phyloP scores from a whole-genome alignment of 2,888 invertebrate species.

The Sesamia inferens region DNA sequence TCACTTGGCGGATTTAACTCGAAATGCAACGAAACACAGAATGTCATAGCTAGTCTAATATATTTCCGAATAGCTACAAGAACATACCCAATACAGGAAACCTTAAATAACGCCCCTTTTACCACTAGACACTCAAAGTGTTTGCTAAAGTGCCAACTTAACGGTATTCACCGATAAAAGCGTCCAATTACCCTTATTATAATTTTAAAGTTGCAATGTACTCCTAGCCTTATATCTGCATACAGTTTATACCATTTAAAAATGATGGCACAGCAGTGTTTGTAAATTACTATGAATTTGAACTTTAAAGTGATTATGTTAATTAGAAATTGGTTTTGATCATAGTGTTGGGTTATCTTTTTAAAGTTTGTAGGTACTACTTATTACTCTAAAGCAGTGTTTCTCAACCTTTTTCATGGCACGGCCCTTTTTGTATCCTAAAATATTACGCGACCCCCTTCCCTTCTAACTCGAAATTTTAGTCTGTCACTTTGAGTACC shows the following conservation, averaged over 20 bases:
- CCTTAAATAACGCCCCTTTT: not conserved
- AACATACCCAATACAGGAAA: not conserved
- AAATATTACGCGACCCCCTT: no score
- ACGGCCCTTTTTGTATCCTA: no score
- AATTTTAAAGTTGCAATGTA: slow-evolving; percentile 10
- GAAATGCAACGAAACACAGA: not conserved
- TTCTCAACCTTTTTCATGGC: no score
- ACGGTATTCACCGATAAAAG: slow-evolving; percentile 16
- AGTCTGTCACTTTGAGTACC: no score
- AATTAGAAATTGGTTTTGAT: slow-evolving; percentile 22
- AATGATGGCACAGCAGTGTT: slow-evolving; percentile 8
- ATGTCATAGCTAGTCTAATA: not conserved
- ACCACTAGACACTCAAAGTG: not conserved
- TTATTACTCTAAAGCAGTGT: not conserved
- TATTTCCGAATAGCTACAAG: not conserved
- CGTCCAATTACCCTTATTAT: slow-evolving; percentile 39
- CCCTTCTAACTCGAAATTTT: no score
- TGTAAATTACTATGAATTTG: slow-evolving; percentile 18
- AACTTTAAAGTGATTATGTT: slow-evolving; percentile 19
- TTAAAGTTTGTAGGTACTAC: not conserved
- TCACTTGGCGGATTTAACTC: not conserved
- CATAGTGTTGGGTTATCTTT: slow-evolving; percentile 9
- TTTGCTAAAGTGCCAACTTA: slow-evolving; percentile 7
- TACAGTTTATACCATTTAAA: slow-evolving; percentile 7
- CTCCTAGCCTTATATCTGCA: slow-evolving; percentile 9